Evolutionary conservation across 2,113 vertebrate genomes (phyloP).

Genomic region (Hippocampus guttulatus): DNA sequence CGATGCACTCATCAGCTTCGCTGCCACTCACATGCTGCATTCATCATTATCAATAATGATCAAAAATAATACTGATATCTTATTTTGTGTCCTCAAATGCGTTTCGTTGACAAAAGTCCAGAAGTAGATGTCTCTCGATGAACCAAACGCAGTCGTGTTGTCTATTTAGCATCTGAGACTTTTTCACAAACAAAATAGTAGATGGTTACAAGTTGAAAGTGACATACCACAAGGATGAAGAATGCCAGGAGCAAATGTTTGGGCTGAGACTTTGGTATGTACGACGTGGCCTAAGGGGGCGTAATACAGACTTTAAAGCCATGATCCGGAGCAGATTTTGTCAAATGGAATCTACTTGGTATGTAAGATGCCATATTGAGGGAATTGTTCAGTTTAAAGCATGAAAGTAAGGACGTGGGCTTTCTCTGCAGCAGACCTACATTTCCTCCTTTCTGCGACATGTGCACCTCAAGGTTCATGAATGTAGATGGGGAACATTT

Average conservation of each 20-base stretch:
- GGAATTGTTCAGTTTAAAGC: conserved; percentile 19
- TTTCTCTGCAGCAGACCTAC: conserved; percentile 3
- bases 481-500: neutral
- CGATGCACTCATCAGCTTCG: too few relatives aligned
- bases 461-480: conserved; percentile 24
- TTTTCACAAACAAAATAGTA: neutral
- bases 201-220: neutral
- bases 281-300: conserved; percentile 19
- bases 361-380: conserved; percentile 36
- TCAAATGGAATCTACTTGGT: conserved; percentile 31
- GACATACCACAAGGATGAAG: neutral
- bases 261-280: conserved; percentile 32
- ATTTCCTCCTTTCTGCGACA: neutral
- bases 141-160: too few relatives aligned
- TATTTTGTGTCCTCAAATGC: neutral
- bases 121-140: too few relatives aligned
- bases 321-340: conserved; percentile 8
- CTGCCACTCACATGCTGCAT: too few relatives aligned
- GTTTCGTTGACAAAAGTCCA: neutral
- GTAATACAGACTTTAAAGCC: conserved; percentile 27
- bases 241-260: conserved; percentile 35
- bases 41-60: too few relatives aligned
- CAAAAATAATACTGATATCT: neutral
- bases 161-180: neutral
- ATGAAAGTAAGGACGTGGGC: conserved; percentile 23